Base-by-base conservation (phyloP, 2,888 invertebrate genomes). In the Coenonympha glycerion region DNA sequence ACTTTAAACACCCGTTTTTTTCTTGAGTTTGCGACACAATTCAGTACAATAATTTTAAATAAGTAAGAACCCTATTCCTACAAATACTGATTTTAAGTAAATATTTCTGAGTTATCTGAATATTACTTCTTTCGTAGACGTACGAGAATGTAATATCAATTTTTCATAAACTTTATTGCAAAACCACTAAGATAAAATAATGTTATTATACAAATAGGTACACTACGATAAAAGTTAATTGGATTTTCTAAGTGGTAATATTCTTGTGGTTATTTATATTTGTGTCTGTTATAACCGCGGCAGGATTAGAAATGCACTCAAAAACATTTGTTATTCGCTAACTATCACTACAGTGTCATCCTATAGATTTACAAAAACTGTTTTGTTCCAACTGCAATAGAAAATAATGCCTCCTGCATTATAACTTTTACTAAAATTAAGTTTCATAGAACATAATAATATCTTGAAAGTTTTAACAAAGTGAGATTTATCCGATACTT, bases 271-370 rank as follows among this genome's bases (percentile, higher is more conserved):
- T 39, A 39, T 39, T 39, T 15, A 16, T 39, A 39, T 39, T 39
- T 39, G 39, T 39, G 9, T 15, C 15, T 1, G 37, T 39, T 22
- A 39, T 6, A 39, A 15, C 39, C 24, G 15, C 15, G 24, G 24
- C 15, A 9, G 15, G 21, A 24, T 15, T 39, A 15, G 22, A 39
- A 39, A 37, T 39, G 22, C 9, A 15, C 22, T 22, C 15, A 39
- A 22, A 39, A 39, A 39, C 39, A 39, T 22, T 39, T 24, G 39
- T 39, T 39, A 39, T 24, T 39, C 24, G 39, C 6, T 39, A 39
- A 39, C 24, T 39, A 15, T 24, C 24, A 22, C 24, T 39, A 39
- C 22, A 9, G 39, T 24, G 15, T 15, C 15, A 15, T 39, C 39
- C 24, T 16, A 39, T 24, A 3, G 37, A 39, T 13, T 24, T 39